Base-by-base conservation (phyloP, 2,888 invertebrate species). In the Amphiduros pacificus region DNA sequence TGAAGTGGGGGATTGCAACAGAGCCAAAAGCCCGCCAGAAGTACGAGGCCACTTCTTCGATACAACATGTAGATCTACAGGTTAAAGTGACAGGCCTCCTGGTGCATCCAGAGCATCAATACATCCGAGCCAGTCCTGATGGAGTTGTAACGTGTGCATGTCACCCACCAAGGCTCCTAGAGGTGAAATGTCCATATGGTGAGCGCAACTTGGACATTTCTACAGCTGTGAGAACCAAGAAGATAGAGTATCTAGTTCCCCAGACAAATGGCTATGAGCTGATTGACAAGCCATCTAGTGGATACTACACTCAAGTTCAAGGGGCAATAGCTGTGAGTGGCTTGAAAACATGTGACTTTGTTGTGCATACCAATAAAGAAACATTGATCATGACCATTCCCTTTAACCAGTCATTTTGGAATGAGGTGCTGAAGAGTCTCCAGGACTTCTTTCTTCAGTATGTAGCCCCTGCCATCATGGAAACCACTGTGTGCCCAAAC, bases 51-150 rank as follows among this genome's bases (percentile, higher is more conserved):
- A 2, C 1, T 2, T 26, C 29, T 24, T 1, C 14, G 2, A 32
- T 5, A 5, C 27, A 4, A 5, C 54, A 54, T 36, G 9, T 14
- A 24, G 36, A 29, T 3, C 24, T 54, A 2, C 1, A 20, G 24
- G 54, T 54, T 24, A 3, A 32, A 2, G 54, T 32, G 1, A 28
- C 32, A 2, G 54, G 54, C 2, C 20, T 54, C 14, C 14, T 54
- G 4, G 54, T 54, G 9, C n/a, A 54, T 17, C 4, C 24, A 6
- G 22, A 32, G 6, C 11, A 36, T 1, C 51, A 53, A n/a, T 64
- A 54, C 26, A 32, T 64, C 11, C n/a, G 64, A 24, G 52, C 53
- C 11, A 53, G 58, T 26, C 64, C 64, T 22, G 64, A 64, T 55
- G 61, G 57, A 1, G 44, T 58, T 6, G 31, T 61, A 6, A n/a